Evolutionary conservation across 2,797 vertebrate genomes (phyloP).

Genomic region (Manis javanica): DNA sequence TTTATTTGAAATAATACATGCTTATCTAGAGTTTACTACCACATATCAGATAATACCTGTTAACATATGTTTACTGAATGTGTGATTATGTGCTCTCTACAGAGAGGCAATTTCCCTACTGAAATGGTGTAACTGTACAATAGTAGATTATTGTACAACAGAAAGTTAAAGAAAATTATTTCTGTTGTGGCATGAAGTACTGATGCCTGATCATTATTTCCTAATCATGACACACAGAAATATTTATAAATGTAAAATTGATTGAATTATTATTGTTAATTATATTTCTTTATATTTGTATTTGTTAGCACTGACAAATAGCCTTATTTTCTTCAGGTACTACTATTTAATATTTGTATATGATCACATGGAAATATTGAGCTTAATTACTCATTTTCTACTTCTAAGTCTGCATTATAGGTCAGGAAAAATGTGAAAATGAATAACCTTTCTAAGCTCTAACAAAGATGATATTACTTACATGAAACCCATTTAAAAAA

Average conservation of each 20-base stretch:
- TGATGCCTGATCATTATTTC: neutral
- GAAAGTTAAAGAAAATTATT: neutral
- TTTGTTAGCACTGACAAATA: neutral
- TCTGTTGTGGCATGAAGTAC: neutral
- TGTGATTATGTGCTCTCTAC: neutral
- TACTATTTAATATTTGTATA: neutral
- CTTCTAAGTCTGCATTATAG: neutral
- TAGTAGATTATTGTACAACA: neutral
- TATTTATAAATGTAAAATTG: neutral
- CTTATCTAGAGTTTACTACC: neutral
- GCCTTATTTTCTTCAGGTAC: neutral
- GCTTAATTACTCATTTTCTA: constrained; percentile 3
- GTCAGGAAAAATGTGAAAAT: neutral
- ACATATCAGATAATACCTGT: neutral
- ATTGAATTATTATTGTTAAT: neutral
- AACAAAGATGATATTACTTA: neutral
- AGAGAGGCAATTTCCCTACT: neutral
- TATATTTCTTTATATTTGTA: neutral
- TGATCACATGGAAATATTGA: neutral
- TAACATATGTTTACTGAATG: neutral
- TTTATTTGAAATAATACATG: neutral
- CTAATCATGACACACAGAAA: neutral
- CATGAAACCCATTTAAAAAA: neutral
- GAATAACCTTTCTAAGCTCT: neutral
- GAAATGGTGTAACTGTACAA: neutral